Percentiles rank a stretch among this genome's conserved stretches.
Evolutionary conservation across 2,888 invertebrate species (phyloP).

Genomic region (Melanophora roralis): DNA sequence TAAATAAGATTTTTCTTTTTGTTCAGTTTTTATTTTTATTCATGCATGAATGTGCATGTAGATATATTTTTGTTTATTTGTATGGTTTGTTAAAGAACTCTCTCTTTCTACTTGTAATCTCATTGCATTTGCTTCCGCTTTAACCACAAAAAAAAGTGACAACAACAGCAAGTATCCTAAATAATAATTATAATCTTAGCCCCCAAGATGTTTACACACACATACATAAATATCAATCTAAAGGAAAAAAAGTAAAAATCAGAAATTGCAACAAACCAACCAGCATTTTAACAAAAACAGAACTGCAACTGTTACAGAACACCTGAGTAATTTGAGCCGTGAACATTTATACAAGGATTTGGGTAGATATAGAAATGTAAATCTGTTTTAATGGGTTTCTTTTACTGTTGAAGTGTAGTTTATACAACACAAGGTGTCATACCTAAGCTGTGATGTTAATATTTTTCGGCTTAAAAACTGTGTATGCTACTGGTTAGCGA

Average conservation of each 20-base stretch:
- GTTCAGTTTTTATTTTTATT: slow-evolving; percentile 32
- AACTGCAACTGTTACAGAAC: slow-evolving; percentile 51
- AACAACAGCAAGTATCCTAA: slow-evolving; percentile 35
- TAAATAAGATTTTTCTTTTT: slow-evolving; percentile 27
- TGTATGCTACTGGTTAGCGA: no score
- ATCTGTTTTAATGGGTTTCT: no score
- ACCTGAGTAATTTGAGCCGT: slow-evolving; percentile 54
- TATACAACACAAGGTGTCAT: no score
- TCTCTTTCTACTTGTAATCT: slow-evolving; percentile 28
- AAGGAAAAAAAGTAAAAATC: slow-evolving; percentile 35
- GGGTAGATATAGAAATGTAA: no score
- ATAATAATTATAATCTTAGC: slow-evolving; percentile 53
- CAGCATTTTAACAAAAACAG: background rate
- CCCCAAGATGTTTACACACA: slow-evolving; percentile 10
- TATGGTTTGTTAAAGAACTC: slow-evolving; percentile 1
- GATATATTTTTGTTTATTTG: background rate
- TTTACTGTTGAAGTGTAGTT: no score
- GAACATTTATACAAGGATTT: background rate
- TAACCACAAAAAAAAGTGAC: slow-evolving; percentile 6
- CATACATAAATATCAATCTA: background rate
- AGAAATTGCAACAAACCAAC: slow-evolving; percentile 30
- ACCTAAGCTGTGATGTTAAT: no score
- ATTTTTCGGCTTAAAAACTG: no score
- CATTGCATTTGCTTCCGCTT: slow-evolving; percentile 56
- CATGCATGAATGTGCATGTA: slow-evolving; percentile 24